phyloP scores from a whole-genome alignment of 2,888 invertebrate genomes.

The Tanypteryx hageni region DNA sequence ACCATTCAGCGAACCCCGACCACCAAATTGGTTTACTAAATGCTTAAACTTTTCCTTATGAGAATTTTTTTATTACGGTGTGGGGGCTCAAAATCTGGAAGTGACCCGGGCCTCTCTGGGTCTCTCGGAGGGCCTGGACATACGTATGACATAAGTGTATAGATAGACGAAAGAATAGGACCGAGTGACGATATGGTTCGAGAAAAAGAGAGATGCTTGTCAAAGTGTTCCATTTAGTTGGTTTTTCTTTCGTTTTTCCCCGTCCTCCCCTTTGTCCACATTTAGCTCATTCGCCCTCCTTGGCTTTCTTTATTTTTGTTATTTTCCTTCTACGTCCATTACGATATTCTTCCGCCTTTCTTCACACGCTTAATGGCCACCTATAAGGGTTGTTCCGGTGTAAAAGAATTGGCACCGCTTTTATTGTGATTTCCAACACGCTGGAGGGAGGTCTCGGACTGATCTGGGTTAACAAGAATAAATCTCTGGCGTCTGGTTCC shows the following conservation, averaged over 20 bases:
- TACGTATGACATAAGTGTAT: no score
- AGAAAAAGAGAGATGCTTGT: neutral
- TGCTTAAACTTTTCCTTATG: no score
- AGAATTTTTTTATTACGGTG: no score
- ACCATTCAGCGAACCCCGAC: no score
- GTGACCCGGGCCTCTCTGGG: no score
- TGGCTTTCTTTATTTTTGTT: neutral
- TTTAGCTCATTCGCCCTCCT: neutral
- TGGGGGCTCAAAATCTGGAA: no score
- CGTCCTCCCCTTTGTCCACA: neutral
- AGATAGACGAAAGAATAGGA: neutral
- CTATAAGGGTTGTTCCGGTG: neutral
- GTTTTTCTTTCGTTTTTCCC: neutral
- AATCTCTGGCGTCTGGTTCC: neutral
- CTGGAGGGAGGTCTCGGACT: neutral
- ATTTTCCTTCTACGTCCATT: neutral
- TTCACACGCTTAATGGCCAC: neutral
- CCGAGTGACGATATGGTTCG: neutral
- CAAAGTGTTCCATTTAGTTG: neutral
- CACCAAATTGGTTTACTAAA: no score
- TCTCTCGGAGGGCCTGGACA: no score
- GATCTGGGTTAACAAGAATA: conserved; percentile 23
- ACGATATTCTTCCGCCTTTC: conserved; percentile 16
- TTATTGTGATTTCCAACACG: conserved; percentile 9
- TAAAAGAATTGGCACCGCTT: conserved; percentile 13